Evolutionary conservation across 2,113 vertebrate species (phyloP), one percentile per base, ranked within the genome.

Genomic region (Lipophrys pholis): DNA sequence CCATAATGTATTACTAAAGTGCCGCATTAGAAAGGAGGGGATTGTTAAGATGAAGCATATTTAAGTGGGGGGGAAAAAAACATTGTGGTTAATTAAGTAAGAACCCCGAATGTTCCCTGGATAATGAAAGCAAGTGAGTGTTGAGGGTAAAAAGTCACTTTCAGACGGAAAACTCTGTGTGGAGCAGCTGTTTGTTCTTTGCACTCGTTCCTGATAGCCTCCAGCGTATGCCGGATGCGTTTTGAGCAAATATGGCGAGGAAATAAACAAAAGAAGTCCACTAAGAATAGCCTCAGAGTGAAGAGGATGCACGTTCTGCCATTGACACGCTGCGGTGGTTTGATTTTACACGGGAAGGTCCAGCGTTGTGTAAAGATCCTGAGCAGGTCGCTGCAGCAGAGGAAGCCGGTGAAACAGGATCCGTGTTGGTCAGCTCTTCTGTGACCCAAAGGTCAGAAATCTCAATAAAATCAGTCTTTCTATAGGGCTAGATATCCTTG

Each of bases 371-470:
- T 8, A 75, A 45, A 69, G 74, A 78, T 65, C 57, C 75, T 56
- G 80, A 73, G 67, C 73, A 57, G 57, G 78, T 81, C 16, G 39
- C 69, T 67, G 83, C 50, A 40, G 42, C 54, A 78, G 78, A 87
- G 83, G 89, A 91, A 88, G 86, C 83, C 87, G 73, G 89, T 74
- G 92, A 87, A 93, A 94, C 65, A 7, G 40, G 91, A 94, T 89
- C 84, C 60, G 83, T 78, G 35, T n/a, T 75, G 89, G 90, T 92
- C 92, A 93, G 92, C 92, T 87, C 72, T 90, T 93, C 87, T 46
- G 67, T 90, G 87, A 87, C 87, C 90, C 67, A 75, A 90, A 92
- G 91, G 92, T 92, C 90, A 90, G 72, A 86, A 81, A 81, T 91
- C 87, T 90, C 89, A 80, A 74, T 77, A 61, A 75, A 69, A 46